A percentile compares a stretch with the other conserved stretches of the same genome.
Evolutionary conservation across 2,888 invertebrate species (phyloP).

Genomic region (Habrosyne pyritoides): DNA sequence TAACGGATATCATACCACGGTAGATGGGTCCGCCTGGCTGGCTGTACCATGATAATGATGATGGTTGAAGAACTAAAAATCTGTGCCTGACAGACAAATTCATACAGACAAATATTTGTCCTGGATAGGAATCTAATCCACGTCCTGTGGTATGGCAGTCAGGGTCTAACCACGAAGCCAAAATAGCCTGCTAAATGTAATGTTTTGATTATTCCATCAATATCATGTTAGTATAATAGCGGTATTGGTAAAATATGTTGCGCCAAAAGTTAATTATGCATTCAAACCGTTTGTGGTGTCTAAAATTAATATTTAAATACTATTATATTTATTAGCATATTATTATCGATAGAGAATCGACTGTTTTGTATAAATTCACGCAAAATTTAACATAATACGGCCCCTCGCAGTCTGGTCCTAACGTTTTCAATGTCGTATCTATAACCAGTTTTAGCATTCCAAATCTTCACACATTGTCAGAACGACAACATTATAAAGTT

Average conservation of each 20-base stretch:
- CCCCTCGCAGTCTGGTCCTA: conserved; percentile 37
- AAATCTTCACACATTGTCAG: conserved; percentile 23
- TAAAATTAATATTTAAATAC: neutral
- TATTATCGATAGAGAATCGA: conserved; percentile 15
- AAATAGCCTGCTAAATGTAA: no score
- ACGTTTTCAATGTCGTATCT: conserved; percentile 26
- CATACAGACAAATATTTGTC: no score
- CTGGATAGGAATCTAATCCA: no score
- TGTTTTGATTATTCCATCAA: no score
- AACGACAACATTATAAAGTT: neutral
- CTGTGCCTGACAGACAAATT: no score
- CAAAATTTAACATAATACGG: conserved; percentile 29
- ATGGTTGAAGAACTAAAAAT: no score
- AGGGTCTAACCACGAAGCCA: no score
- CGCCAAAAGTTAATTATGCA: neutral
- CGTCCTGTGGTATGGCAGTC: no score
- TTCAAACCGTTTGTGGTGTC: neutral
- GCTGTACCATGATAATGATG: no score
- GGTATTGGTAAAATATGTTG: neutral
- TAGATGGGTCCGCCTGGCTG: no score
- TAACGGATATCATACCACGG: no score
- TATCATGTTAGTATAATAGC: no score
- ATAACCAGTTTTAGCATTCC: conserved; percentile 28
- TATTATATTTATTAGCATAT: neutral
- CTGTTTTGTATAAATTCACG: conserved; percentile 23